Conservation (phyloP, 2,797 vertebrate genomes). For the Sparus aurata region DNA sequence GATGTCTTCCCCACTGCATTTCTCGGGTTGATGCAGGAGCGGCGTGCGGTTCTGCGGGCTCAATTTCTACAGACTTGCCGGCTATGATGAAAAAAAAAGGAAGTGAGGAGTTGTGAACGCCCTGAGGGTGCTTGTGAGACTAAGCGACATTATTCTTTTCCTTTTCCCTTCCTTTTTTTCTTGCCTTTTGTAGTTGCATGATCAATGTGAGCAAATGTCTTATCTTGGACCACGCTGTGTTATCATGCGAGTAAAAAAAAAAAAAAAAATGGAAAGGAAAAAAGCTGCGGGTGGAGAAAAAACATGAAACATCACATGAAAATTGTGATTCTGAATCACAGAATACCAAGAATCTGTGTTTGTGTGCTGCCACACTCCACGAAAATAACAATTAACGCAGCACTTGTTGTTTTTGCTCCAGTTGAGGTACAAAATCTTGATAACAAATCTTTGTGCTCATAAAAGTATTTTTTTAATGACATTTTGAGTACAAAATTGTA, state of each 20-base stretch:
- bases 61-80: conserved; percentile 14
- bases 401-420: too few species aligned
- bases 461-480: too few species aligned
- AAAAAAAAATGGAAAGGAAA: not conserved
- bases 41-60: not conserved
- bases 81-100: not conserved
- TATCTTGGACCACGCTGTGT: not conserved
- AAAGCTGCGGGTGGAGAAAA: not conserved
- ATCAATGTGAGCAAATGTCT: conserved; percentile 1
- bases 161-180: not conserved
- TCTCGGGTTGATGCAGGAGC: not conserved
- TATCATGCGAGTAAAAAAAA: not conserved
- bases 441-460: too few species aligned
- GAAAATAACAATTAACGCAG: too few species aligned
- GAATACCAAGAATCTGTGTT: not conserved
- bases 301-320: not conserved
- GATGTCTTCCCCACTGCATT: not conserved
- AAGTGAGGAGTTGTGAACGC: conserved; percentile 19
- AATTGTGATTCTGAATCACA: not conserved
- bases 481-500: too few species aligned
- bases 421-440: too few species aligned
- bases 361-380: not conserved
- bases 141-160: conserved; percentile 17
- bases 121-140: conserved; percentile 12
- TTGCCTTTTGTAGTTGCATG: not conserved